Base-by-base conservation (phyloP, 23 tunicate species). In the Diplosoma virens region DNA sequence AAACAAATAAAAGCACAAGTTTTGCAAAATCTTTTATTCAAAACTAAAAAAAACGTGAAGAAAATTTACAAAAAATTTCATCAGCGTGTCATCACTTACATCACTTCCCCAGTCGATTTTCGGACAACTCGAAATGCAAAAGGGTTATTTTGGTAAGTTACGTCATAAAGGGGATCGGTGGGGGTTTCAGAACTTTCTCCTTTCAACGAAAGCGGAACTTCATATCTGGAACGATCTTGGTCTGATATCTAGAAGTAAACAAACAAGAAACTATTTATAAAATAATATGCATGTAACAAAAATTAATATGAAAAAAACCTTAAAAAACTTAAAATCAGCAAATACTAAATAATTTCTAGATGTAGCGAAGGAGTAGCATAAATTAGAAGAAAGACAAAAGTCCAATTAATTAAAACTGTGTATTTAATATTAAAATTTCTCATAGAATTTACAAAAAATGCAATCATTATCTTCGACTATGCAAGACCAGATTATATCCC, bases 51-150 rank as follows among this genome's bases (percentile, higher is more conserved):
- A n/a, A n/a, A 66, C 26, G 9, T 47, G 48, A 66, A 29, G 9
- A 20, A 33, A 69, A 35, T 69, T 29, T 58, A 45, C 52, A 45
- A 45, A 45, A 16, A 45, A 16, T 11, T 45, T 45, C 16, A 45
- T 16, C 52, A 45, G 16, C n/a, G n/a, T n/a, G n/a, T 63, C 69
- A 5, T 7, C 6, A 63, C 86, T 74, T 67, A 87, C 95, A 87
- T 55, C 29, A 75, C 82, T 73, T 71, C 76, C 24, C 80, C 20
- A 11, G 82, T 73, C 22, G 74, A 53, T 76, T 79, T 53, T 67
- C 95, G 33, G 17, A 76, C 75, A 26, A 87, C 64, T 76, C 81
- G 76, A 23, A 87, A 85, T 0, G 76, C 82, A 26, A 81, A 81
- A 1, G 88, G 81, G 37, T 87, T 59, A 24, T 75, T 80, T 66